Percentiles rank a stretch among this genome's conserved stretches.
phyloP scores from a whole-genome alignment of 1,140 invertebrate species.

The Drosophila aff. region DNA sequence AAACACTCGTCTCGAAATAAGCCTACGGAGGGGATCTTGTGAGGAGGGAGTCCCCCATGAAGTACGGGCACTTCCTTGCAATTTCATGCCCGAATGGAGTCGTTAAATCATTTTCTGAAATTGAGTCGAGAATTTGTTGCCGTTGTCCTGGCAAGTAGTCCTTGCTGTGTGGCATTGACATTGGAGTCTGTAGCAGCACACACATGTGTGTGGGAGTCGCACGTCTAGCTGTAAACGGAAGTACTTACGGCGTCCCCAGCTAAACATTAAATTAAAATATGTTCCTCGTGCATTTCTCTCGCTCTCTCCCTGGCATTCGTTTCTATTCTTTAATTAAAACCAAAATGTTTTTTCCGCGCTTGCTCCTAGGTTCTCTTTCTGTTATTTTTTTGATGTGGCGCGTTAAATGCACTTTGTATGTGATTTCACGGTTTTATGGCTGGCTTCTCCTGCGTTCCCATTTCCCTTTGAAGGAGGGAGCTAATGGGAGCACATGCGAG shows the following conservation, averaged over 20 bases:
- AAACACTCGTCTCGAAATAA: conserved; percentile 64
- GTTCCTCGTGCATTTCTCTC: conserved; percentile 54
- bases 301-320: conserved; percentile 26
- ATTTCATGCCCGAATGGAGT: conserved; percentile 81
- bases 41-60: conserved; percentile 3
- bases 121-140: conserved; percentile 74
- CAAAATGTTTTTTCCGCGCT: conserved; percentile 65
- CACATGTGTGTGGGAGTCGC: conserved; percentile 38
- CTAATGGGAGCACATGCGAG: conserved; percentile 54
- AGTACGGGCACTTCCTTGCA: conserved; percentile 42
- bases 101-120: conserved; percentile 84
- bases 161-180: conserved; percentile 67
- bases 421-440: conserved; percentile 78
- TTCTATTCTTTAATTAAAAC: conserved; percentile 73
- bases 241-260: conserved; percentile 59
- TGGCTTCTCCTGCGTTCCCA: conserved; percentile 38
- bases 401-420: conserved; percentile 80
- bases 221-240: conserved; percentile 79
- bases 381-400: conserved; percentile 35
- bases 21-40: conserved; percentile 37
- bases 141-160: conserved; percentile 20
- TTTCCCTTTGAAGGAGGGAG: conserved; percentile 16
- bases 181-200: conserved; percentile 37
- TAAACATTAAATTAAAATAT: conserved; percentile 80
- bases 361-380: conserved; percentile 14